Conservation (phyloP, 2,888 invertebrate species). For the Punctoribates punctum region DNA sequence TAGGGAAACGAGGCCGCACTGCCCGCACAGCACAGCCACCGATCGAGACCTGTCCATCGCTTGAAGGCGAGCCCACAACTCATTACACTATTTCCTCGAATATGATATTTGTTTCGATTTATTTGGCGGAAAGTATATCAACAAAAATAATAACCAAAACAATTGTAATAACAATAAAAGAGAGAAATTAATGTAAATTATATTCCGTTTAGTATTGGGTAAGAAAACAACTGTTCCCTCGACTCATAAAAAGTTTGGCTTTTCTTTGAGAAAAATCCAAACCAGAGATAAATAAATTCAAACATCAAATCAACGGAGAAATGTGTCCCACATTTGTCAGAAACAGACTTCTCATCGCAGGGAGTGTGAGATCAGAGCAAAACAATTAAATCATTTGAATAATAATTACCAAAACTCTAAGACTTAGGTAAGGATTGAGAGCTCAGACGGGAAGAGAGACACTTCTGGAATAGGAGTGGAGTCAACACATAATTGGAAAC, state of each 20-base stretch:
- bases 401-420: not conserved
- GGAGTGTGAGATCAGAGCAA: constrained; percentile 26
- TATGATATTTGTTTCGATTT: not conserved
- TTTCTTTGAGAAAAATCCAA: too few species aligned
- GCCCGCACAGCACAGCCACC: too few species aligned
- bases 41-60: too few species aligned
- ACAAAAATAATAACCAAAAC: not conserved
- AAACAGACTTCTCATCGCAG: not conserved
- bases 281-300: too few species aligned
- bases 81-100: not conserved
- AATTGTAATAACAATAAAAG: not conserved
- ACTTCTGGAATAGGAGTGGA: too few species aligned
- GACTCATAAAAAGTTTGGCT: not conserved
- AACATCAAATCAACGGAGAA: not conserved
- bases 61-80: not conserved
- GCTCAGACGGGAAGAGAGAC: too few species aligned
- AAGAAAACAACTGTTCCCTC: not conserved
- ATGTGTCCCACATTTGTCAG: constrained; percentile 33
- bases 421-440: not conserved
- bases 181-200: constrained; percentile 1
- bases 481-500: not conserved
- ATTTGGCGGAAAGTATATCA: not conserved
- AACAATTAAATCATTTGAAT: not conserved
- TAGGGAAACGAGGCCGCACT: too few species aligned
- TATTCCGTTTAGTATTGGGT: not conserved